A percentile compares a stretch with the other conserved stretches of the same genome.
Evolutionary conservation across 2,113 vertebrate species (phyloP).

Genomic region (Sturnus vulgaris): DNA sequence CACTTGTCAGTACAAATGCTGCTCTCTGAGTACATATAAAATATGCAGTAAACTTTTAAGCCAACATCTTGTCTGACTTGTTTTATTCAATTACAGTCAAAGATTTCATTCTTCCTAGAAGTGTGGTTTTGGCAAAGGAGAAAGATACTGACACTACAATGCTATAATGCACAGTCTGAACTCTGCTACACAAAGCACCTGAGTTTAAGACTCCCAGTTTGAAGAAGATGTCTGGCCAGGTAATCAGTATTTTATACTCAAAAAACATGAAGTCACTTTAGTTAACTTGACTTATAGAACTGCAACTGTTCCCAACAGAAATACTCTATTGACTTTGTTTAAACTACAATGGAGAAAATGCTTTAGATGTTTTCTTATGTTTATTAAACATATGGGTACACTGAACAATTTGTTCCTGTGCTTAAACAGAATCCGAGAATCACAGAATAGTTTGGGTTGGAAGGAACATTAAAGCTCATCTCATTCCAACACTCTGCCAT

Average conservation of each 20-base stretch:
- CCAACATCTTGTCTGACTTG: neutral
- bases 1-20: neutral
- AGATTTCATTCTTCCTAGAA: neutral
- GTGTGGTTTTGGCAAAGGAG: neutral
- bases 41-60: neutral
- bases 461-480: neutral
- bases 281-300: neutral
- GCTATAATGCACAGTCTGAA: neutral
- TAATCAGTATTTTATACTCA: neutral
- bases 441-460: neutral
- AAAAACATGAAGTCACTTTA: neutral
- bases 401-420: neutral
- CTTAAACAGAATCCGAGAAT: neutral
- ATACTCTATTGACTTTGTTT: neutral
- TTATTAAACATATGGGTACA: neutral
- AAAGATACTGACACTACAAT: neutral
- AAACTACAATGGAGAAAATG: neutral
- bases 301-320: neutral
- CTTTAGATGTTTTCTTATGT: neutral
- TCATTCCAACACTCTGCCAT: neutral
- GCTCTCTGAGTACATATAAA: neutral
- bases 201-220: neutral
- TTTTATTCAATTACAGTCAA: neutral
- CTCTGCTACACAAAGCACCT: rapidly evolving
- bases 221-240: neutral